Evolutionary conservation across 2,113 vertebrate genomes (phyloP).

Genomic region (Arizona elegans): DNA sequence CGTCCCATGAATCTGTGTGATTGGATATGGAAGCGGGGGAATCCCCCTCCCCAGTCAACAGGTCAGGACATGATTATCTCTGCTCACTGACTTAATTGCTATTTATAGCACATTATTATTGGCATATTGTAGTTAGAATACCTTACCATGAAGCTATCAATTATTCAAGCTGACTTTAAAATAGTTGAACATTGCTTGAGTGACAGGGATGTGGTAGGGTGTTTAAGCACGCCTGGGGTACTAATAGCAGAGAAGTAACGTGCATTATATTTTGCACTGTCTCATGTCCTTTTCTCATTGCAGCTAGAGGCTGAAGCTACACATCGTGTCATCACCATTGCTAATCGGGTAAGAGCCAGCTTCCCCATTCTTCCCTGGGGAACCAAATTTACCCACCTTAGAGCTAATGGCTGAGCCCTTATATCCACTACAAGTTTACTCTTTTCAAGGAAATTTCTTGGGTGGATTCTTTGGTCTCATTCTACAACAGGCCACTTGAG

Average conservation of each 20-base stretch:
- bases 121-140: neutral
- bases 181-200: neutral
- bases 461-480: too few relatives aligned
- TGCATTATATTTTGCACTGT: neutral
- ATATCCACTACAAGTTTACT: neutral
- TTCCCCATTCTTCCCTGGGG: neutral
- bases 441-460: neutral
- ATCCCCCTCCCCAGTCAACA: neutral
- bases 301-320: constrained; percentile 95
- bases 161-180: neutral
- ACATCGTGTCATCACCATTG: constrained; percentile 91
- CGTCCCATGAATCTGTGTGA: too few relatives aligned
- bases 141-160: neutral
- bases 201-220: neutral
- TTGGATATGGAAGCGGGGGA: too few relatives aligned
- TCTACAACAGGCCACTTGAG: neutral
- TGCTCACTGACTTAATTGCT: neutral
- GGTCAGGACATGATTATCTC: neutral
- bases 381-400: neutral
- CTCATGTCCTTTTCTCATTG: neutral
- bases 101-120: neutral
- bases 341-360: constrained; percentile 83
- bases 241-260: too few relatives aligned
- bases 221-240: neutral
- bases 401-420: neutral